Evolutionary conservation across 1,140 invertebrate genomes (phyloP), one percentile per base, ranked within the genome.

Genomic region (Drosophila mojavensis): DNA sequence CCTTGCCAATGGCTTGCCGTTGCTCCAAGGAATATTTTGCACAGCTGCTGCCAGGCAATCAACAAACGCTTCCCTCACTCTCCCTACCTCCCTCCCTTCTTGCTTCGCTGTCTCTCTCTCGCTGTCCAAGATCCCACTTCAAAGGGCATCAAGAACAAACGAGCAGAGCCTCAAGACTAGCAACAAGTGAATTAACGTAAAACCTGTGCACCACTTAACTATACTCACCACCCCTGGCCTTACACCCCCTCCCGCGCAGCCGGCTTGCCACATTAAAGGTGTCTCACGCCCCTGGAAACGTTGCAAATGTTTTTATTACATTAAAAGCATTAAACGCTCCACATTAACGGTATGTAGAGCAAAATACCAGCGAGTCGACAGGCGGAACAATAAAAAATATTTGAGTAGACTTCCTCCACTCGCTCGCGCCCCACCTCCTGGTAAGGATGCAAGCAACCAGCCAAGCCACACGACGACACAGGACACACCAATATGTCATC

Each of bases 221-320:
- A 60, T 48, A 39, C 36, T 28, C 24, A 15, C 45, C 39, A 47
- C 26, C 24, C 24, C 53, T 5, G n/a, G 2, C 2, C 36, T 36
- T 7, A 36, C 33, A n/a, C 7, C 53, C 53, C 28, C 28, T 30
- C 50, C 39, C 51, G 5, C 7, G 13, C 26, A 53, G 11, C 30
- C 17, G 3, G 9, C 41, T 11, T 1, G 9, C 33, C 15, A 13
- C 43, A 26, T 43, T 62, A 51, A 54, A 63, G 59, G 47, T 60
- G 50, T 51, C 58, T 11, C 30, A 62, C 70, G 75, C 78, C 73
- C 85, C 70, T 84, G 10, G 33, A 81, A 89, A 89, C 58, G 85
- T 62, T 75, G 77, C 74, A 76, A 90, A 90, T 90, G 86, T 76
- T 90, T 88, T 90, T 90, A 90, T 90, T 90, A 81, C 85, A 89